Conservation (phyloP, 2,888 invertebrate species). For the Drosophila lacicola region DNA sequence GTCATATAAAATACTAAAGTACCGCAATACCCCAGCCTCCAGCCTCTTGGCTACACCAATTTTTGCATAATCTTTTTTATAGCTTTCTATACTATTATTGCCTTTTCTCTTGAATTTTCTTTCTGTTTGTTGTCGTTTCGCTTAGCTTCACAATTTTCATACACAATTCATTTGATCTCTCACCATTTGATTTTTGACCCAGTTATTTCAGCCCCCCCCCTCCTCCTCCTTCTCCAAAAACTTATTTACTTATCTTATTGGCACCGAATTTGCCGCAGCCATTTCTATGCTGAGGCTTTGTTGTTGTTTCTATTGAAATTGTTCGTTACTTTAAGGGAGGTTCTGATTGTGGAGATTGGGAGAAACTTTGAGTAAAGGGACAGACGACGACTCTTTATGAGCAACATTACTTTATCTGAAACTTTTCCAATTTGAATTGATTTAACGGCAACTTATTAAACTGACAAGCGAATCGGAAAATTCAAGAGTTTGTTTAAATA, state of each 20-base stretch:
- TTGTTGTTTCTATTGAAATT: slow-evolving; percentile 14
- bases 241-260: slow-evolving; percentile 45
- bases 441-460: slow-evolving; percentile 43
- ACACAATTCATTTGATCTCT: slow-evolving; percentile 45
- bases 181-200: slow-evolving; percentile 55
- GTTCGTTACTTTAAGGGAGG: slow-evolving; percentile 13
- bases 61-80: slow-evolving; percentile 51
- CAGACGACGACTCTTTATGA: slow-evolving; percentile 26
- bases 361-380: slow-evolving; percentile 13
- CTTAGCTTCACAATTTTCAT: slow-evolving; percentile 18
- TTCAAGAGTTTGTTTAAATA: slow-evolving; percentile 14
- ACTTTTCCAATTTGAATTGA: slow-evolving; percentile 55
- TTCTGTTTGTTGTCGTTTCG: slow-evolving; percentile 13
- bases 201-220: slow-evolving; percentile 28
- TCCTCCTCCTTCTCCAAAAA: slow-evolving; percentile 9
- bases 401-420: slow-evolving; percentile 49
- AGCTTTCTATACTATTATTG: slow-evolving; percentile 9
- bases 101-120: not conserved
- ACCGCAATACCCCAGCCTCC: not conserved
- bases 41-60: not conserved
- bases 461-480: slow-evolving; percentile 18
- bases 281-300: slow-evolving; percentile 19
- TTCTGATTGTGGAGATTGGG: not conserved
- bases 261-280: slow-evolving; percentile 37
- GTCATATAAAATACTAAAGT: slow-evolving; percentile 1